These are phyloP conservation scores for Tridacna crocea DNA, from an alignment of 2,888 invertebrate genomes.

Conservation along the genomic window DNA sequence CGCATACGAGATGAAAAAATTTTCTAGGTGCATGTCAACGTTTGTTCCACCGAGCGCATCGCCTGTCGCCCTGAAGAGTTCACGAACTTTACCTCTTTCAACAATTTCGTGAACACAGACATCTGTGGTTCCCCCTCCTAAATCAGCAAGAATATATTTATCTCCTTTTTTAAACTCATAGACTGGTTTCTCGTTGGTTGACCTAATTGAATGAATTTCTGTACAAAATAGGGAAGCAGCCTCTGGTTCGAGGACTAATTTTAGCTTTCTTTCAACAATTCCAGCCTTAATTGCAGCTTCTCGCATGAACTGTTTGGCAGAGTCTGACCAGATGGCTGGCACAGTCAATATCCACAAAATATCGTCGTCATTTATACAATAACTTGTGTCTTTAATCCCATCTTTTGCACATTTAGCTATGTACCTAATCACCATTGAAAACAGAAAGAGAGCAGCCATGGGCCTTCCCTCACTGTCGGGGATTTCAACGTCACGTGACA, in stretches of 20 bases:
- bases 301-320: conserved; percentile 48
- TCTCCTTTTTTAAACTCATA: conserved; percentile 16
- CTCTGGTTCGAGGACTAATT: conserved; percentile 46
- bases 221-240: conserved; percentile 49
- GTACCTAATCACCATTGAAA: conserved; percentile 31
- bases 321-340: conserved; percentile 49
- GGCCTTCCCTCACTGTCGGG: conserved; percentile 32
- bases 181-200: conserved; percentile 13
- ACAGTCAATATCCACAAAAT: conserved; percentile 42
- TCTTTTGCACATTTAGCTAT: conserved; percentile 16
- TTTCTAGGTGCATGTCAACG: conserved; percentile 22
- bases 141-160: conserved; percentile 42
- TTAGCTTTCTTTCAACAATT: conserved; percentile 28
- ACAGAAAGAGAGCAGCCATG: conserved; percentile 33
- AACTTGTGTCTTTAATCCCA: conserved; percentile 5
- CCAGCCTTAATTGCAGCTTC: conserved; percentile 45
- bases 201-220: conserved; percentile 11
- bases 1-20: conserved; percentile 23
- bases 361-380: conserved; percentile 23
- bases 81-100: conserved; percentile 16
- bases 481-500: conserved; percentile 24
- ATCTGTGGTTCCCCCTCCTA: conserved; percentile 44
- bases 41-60: conserved; percentile 33
- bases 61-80: conserved; percentile 36
- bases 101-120: conserved; percentile 40